Evolutionary conservation across 2,888 invertebrate species (phyloP).

Genomic region (Agrotis puta): DNA sequence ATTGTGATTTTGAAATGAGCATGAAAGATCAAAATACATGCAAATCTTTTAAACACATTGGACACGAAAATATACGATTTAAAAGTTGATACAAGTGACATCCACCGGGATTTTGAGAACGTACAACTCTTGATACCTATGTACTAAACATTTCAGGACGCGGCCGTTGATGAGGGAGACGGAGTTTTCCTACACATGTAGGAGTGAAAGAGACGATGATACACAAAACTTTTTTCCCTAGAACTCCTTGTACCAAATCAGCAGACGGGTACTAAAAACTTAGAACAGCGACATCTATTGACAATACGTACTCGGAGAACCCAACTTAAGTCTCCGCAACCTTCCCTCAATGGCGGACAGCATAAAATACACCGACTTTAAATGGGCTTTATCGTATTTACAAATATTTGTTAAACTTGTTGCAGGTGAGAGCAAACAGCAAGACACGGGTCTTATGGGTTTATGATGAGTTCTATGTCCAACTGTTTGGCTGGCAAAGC

Average conservation of each 20-base stretch:
- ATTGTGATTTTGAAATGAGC: conserved; percentile 5
- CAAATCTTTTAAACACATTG: neutral
- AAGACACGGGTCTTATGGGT: conserved; percentile 40
- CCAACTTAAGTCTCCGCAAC: conserved; percentile 78
- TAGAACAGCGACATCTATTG: conserved; percentile 68
- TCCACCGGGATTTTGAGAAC: conserved; percentile 23
- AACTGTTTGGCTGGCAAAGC: conserved; percentile 74
- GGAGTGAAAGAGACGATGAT: neutral
- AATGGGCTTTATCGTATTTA: conserved; percentile 74
- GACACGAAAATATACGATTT: neutral
- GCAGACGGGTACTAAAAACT: conserved; percentile 2
- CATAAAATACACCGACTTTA: conserved; percentile 80
- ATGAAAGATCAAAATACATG: neutral
- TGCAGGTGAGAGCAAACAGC: conserved; percentile 68
- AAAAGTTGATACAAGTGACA: conserved; percentile 16
- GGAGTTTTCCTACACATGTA: neutral
- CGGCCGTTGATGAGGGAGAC: neutral
- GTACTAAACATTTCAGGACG: neutral
- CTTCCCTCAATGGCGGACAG: conserved; percentile 84
- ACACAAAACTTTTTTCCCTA: neutral
- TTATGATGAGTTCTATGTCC: conserved; percentile 38
- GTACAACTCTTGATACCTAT: neutral
- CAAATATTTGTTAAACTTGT: conserved; percentile 77
- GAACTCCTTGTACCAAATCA: neutral
- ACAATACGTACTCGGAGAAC: conserved; percentile 61